A percentile compares a stretch with the other conserved stretches of the same genome.
These are phyloP conservation scores for Spizella passerina DNA, from an alignment of 2,797 vertebrate species.

Conservation along the genomic window DNA sequence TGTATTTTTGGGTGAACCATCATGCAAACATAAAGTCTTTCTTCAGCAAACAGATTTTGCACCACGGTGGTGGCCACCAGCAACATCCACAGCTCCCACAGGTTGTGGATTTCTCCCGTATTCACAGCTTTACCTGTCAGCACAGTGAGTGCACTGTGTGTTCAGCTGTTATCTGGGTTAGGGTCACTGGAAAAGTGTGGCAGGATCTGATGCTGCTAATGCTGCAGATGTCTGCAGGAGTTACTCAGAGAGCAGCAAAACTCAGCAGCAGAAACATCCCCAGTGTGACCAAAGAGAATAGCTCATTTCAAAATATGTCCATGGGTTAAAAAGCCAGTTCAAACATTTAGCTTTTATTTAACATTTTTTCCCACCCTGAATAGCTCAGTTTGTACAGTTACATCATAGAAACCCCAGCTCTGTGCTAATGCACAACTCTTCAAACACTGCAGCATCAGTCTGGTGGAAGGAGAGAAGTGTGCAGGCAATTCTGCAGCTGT, in stretches of 20 bases:
- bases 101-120: background rate
- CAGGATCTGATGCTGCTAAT: background rate
- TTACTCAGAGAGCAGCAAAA: background rate
- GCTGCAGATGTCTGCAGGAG: background rate
- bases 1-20: background rate
- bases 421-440: background rate
- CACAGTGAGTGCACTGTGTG: rapidly evolving
- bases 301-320: background rate
- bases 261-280: background rate
- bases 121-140: background rate
- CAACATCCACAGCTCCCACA: background rate
- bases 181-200: background rate
- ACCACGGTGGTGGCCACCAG: rapidly evolving
- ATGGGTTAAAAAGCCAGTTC: background rate
- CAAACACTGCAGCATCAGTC: background rate
- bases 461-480: background rate
- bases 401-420: background rate
- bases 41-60: background rate
- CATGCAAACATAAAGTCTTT: background rate
- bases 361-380: conserved; percentile 41
- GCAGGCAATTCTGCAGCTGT: background rate
- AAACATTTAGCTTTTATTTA: conserved; percentile 11
- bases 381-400: background rate
- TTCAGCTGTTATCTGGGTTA: background rate
- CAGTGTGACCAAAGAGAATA: background rate